Conservation (phyloP, 2,888 invertebrate species). For the Nephrotoma flavescens region DNA sequence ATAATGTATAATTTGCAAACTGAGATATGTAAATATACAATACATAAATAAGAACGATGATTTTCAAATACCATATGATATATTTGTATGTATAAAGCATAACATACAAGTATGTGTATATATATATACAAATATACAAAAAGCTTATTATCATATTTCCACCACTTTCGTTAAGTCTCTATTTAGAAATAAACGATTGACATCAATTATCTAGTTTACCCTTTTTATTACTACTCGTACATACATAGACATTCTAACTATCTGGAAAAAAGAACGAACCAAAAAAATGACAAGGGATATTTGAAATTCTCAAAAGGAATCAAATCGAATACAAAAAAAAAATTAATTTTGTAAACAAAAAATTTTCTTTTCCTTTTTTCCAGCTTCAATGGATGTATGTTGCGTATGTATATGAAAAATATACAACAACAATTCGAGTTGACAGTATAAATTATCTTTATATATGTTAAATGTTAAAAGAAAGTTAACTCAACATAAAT, state of each 20-base stretch:
- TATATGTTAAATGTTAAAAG: too few species aligned
- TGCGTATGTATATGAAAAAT: background rate
- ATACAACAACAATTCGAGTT: background rate
- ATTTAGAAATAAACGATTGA: background rate
- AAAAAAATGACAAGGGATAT: background rate
- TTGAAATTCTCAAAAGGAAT: background rate
- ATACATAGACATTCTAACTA: background rate
- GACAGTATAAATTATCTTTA: background rate
- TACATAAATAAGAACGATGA: background rate
- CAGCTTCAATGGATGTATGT: background rate
- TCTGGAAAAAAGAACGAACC: background rate
- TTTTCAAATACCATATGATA: background rate
- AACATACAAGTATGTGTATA: background rate
- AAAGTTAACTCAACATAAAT: too few species aligned
- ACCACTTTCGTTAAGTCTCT: background rate
- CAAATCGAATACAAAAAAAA: background rate
- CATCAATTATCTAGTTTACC: background rate
- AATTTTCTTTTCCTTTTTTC: background rate
- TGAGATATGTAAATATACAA: background rate
- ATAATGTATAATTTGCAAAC: background rate
- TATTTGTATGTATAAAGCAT: background rate
- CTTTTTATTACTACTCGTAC: background rate
- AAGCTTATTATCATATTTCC: background rate
- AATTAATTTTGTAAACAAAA: background rate
- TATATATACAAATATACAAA: background rate